Evolutionary conservation across 2,888 invertebrate genomes (phyloP).

Genomic region (Gymnosoma rotundatum): DNA sequence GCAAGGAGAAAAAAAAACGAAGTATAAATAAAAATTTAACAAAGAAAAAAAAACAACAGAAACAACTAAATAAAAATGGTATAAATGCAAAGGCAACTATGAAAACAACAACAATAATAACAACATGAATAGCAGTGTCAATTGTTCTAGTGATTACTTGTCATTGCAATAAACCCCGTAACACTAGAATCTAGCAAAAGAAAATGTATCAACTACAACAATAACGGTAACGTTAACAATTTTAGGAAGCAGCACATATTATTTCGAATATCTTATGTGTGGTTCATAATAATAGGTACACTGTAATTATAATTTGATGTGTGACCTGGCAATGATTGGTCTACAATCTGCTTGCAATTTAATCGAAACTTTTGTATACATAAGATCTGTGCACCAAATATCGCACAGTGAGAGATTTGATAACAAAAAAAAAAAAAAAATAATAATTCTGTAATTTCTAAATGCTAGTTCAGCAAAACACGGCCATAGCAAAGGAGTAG

Average conservation of each 20-base stretch:
- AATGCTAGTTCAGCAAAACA: too few species aligned
- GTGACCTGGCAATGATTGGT: too few species aligned
- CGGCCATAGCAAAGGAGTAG: too few species aligned
- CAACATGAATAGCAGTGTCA: constrained; percentile 52
- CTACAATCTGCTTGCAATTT: too few species aligned
- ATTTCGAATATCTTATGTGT: background rate
- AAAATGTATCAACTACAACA: constrained; percentile 20
- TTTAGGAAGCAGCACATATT: constrained; percentile 5
- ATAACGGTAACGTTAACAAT: constrained; percentile 40
- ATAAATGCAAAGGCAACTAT: background rate
- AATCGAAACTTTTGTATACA: too few species aligned
- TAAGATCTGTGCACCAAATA: too few species aligned
- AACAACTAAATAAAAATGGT: constrained; percentile 29
- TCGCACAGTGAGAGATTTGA: too few species aligned
- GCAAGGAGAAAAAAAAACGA: background rate
- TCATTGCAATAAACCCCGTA: constrained; percentile 66
- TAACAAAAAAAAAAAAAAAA: too few species aligned
- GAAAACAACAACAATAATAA: constrained; percentile 6
- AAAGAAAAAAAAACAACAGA: background rate
- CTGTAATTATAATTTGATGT: background rate
- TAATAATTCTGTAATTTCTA: too few species aligned
- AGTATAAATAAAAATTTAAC: too few species aligned
- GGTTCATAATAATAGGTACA: background rate
- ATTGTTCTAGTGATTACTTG: constrained; percentile 68
- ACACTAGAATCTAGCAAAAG: constrained; percentile 28